These are phyloP conservation scores for Calcarius ornatus DNA, from an alignment of 2,113 vertebrate genomes.

Conservation along the genomic window DNA sequence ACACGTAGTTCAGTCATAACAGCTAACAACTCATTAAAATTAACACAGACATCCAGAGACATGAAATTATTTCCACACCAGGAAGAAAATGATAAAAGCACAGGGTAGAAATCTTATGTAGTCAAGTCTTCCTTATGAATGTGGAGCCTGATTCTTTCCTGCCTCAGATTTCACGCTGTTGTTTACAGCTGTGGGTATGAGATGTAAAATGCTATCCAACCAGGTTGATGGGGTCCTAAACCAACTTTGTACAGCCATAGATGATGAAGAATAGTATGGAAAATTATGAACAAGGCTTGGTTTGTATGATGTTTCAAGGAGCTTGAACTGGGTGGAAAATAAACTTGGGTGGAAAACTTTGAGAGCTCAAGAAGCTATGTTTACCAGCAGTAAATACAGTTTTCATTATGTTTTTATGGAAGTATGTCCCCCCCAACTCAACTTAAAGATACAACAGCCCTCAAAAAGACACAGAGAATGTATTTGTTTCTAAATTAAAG, in stretches of 20 bases:
- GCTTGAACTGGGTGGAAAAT: not conserved
- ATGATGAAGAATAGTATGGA: not conserved
- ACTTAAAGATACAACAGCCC: not conserved
- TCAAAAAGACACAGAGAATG: not conserved
- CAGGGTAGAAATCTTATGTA: not conserved
- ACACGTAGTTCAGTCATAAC: not conserved
- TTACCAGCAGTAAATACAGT: not conserved
- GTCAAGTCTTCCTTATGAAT: not conserved
- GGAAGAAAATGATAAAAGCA: not conserved
- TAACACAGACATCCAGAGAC: not conserved
- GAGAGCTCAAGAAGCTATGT: not conserved
- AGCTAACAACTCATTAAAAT: not conserved
- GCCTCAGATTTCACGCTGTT: not conserved
- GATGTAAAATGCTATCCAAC: not conserved
- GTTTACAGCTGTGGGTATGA: not conserved
- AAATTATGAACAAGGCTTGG: not conserved
- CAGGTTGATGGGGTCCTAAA: not conserved
- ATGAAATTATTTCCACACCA: not conserved
- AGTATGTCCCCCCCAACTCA: not conserved
- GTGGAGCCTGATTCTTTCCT: not conserved
- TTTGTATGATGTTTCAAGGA: not conserved
- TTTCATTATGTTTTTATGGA: not conserved
- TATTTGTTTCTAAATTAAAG: not conserved
- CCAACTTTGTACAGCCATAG: not conserved
- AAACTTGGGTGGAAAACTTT: not conserved